These are phyloP conservation scores for Donacobius atricapilla DNA, from an alignment of 2,113 vertebrate species.

Conservation along the genomic window DNA sequence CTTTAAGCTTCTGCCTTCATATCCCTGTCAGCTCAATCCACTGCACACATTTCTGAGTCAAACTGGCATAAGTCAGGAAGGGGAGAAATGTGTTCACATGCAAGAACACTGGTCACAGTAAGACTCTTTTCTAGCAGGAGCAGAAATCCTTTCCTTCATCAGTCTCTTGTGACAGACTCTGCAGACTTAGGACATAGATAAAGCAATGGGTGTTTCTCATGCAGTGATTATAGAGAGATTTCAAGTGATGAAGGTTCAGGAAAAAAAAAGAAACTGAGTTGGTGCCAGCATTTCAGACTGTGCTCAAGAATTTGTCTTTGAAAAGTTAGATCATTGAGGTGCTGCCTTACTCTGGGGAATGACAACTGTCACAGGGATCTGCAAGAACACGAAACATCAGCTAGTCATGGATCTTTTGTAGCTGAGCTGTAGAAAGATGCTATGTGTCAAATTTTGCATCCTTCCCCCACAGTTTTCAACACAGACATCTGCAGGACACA, in stretches of 20 bases:
- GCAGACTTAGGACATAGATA: neutral
- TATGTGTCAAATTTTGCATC: neutral
- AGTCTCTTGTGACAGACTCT: neutral
- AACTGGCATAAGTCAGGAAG: neutral
- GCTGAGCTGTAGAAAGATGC: neutral
- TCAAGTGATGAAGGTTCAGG: neutral
- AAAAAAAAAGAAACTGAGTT: neutral
- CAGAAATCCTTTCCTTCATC: neutral
- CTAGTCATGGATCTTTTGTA: neutral
- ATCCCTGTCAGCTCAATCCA: neutral
- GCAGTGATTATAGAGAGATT: neutral
- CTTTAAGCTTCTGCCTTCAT: neutral
- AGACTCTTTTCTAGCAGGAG: neutral
- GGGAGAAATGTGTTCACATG: neutral
- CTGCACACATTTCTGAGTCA: neutral
- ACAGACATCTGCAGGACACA: neutral
- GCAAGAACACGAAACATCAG: neutral
- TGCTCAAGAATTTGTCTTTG: neutral
- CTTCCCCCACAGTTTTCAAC: neutral
- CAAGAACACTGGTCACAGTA: neutral
- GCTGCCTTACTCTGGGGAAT: neutral
- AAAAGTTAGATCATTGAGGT: neutral
- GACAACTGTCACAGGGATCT: neutral
- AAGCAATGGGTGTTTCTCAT: neutral
- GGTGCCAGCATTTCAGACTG: neutral